A percentile compares a stretch with the other conserved stretches of the same genome.
Evolutionary conservation across 2,888 invertebrate species (phyloP).

Genomic region (Sarcophaga carnaria): DNA sequence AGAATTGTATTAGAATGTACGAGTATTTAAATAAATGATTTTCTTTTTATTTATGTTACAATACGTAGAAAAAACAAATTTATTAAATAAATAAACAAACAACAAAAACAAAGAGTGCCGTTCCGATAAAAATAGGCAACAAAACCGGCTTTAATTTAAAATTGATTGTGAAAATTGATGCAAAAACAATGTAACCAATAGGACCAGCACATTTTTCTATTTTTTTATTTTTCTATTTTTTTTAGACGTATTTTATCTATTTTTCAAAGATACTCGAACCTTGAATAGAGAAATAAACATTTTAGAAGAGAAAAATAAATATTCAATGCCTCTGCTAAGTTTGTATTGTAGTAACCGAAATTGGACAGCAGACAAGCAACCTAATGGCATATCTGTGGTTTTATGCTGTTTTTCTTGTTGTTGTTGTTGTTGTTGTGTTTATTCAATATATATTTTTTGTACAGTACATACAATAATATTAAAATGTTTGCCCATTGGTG

Average conservation of each 20-base stretch:
- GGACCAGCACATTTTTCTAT: background rate
- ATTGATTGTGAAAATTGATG: conserved; percentile 45
- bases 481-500: background rate
- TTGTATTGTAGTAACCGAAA: background rate
- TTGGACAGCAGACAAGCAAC: background rate
- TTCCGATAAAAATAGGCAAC: background rate
- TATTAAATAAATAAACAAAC: background rate
- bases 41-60: background rate
- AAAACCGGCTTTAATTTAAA: conserved; percentile 53
- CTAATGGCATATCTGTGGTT: background rate
- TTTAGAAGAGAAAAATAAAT: background rate
- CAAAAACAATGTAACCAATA: conserved; percentile 12
- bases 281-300: background rate
- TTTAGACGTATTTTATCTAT: background rate
- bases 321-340: background rate
- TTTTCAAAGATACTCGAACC: background rate
- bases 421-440: background rate
- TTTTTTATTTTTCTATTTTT: background rate
- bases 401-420: background rate
- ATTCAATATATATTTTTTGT: background rate
- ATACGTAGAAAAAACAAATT: background rate
- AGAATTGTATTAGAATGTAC: background rate
- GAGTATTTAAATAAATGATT: background rate
- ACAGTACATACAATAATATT: background rate
- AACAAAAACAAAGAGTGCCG: background rate